Base-by-base conservation (phyloP, 2,113 vertebrate species). In the Noturus placidus region DNA sequence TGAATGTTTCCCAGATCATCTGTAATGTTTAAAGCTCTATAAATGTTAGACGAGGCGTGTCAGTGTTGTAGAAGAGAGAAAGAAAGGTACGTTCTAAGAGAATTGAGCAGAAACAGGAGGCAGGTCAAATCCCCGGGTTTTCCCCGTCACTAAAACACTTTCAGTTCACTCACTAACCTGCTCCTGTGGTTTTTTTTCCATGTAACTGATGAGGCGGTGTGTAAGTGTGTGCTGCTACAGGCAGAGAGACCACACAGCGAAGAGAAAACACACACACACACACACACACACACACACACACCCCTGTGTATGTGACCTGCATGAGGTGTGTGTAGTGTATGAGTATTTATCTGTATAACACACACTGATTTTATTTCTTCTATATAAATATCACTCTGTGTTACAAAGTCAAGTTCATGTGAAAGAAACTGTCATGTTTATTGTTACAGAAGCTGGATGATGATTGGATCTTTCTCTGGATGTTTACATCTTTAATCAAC, bases 191-290 rank as follows among this genome's bases (percentile, higher is more conserved):
- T 79, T 54, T 79, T 54, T 3, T 0, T 15, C 77, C 27, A 9
- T 56, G 77, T 79, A 54, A 79, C 77, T 79, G 50, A 79, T 79
- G 77, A 79, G 4, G 50, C 77, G 19, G 77, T 79, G 77, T 54
- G 77, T 56, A 27, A 54, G 9, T 79, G 25, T 17, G 50, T 54
- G 15, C 27, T 54, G 27, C 5, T 30, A n/a, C 10, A 78, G 76
- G 46, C 14, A 7, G 27, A 78, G 76, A 54, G 27, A 54, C 27
- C 3, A 27, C 59, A 63, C 22, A 25, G 59, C 0, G 7, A 25
- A 22, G 59, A 25, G 56, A 57, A 57, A 13, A 52, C 50, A 52
- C 50, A 52, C 50, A 52, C n/a, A n/a, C n/a, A n/a, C n/a, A n/a
- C n/a, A n/a, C n/a, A n/a, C n/a, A n/a, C n/a, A n/a, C n/a, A n/a